Conservation (phyloP, 2,888 invertebrate genomes). For the Poecilus cupreus region DNA sequence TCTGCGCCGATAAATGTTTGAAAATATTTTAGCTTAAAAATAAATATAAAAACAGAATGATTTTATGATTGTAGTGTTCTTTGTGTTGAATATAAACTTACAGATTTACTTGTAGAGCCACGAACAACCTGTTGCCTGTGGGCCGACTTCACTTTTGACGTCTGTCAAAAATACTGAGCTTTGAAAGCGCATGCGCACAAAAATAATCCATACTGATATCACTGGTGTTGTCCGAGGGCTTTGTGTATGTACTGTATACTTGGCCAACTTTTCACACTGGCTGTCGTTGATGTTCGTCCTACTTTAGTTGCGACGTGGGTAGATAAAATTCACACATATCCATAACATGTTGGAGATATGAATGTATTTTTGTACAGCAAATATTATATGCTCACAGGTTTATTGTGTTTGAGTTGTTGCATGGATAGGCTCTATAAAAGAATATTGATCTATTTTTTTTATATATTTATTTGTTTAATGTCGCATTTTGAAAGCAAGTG, state of each 20-base stretch:
- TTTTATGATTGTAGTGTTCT: too few relatives aligned
- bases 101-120: slow-evolving; percentile 21
- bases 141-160: slow-evolving; percentile 39
- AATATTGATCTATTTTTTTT: not conserved
- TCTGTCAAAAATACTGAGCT: slow-evolving; percentile 48
- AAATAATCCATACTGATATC: slow-evolving; percentile 55
- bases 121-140: slow-evolving; percentile 56
- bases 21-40: not conserved
- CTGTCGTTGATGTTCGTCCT: slow-evolving; percentile 5
- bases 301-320: not conserved
- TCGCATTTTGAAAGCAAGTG: too few relatives aligned
- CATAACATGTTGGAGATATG: not conserved
- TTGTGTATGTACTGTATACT: not conserved
- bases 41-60: not conserved
- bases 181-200: slow-evolving; percentile 9
- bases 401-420: not conserved
- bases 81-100: slow-evolving; percentile 49
- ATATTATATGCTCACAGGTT: not conserved
- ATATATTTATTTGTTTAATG: not conserved
- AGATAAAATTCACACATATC: slow-evolving; percentile 31
- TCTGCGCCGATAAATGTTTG: too few relatives aligned
- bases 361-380: not conserved
- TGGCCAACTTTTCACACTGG: slow-evolving; percentile 35
- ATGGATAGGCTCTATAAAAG: not conserved
- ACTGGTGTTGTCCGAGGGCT: not conserved